Evolutionary conservation across 2,888 invertebrate species (phyloP).

Genomic region (Phengaris arion): DNA sequence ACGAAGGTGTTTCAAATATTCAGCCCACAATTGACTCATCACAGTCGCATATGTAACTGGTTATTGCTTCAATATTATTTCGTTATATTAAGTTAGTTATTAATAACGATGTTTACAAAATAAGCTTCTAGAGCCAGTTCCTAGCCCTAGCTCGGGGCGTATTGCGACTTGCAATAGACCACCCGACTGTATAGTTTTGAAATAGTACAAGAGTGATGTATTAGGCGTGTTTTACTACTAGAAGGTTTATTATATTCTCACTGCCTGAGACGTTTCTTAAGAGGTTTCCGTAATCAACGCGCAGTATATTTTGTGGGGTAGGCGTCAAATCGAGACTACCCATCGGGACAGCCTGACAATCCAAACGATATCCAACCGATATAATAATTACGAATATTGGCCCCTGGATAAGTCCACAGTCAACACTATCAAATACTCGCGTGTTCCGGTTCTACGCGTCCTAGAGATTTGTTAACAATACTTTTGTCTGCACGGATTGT

Average conservation of each 20-base stretch:
- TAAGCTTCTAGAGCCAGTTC: slow-evolving; percentile 41
- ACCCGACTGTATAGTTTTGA: slow-evolving; percentile 60
- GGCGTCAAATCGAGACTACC: too few relatives aligned
- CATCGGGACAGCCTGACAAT: too few relatives aligned
- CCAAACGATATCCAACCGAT: too few relatives aligned
- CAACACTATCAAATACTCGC: slow-evolving; percentile 19
- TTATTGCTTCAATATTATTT: slow-evolving; percentile 4
- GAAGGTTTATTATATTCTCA: neutral
- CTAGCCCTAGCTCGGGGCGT: slow-evolving; percentile 66
- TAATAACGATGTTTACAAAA: slow-evolving; percentile 22
- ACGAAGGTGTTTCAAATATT: slow-evolving; percentile 2
- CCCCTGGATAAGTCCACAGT: slow-evolving; percentile 5
- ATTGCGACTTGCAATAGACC: slow-evolving; percentile 70
- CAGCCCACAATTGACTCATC: neutral
- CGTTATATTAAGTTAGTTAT: slow-evolving; percentile 20
- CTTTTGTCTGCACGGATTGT: slow-evolving; percentile 18
- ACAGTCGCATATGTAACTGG: slow-evolving; percentile 10
- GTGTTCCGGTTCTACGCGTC: slow-evolving; percentile 32
- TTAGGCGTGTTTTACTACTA: neutral
- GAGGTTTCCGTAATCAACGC: too few relatives aligned
- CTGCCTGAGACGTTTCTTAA: too few relatives aligned
- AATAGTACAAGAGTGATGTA: slow-evolving; percentile 37
- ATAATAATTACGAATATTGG: too few relatives aligned
- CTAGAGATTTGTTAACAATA: slow-evolving; percentile 33
- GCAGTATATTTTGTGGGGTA: too few relatives aligned